Base-by-base conservation (phyloP, 2,888 invertebrate species). In the Caradrina kadenii region DNA sequence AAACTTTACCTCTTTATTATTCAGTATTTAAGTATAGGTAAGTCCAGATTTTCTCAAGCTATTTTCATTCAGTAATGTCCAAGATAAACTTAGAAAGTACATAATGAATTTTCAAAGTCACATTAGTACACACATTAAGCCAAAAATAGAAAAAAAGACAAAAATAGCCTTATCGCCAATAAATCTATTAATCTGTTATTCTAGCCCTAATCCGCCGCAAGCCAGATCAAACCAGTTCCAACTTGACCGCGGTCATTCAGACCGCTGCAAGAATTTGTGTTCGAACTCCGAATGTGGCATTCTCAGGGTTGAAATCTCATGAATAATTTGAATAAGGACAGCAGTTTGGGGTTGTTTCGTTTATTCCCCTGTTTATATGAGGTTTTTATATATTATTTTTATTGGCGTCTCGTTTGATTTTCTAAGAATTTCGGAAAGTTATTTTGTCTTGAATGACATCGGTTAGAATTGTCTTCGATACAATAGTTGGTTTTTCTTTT, bases 271-370 rank as follows among this genome's bases (percentile, higher is more conserved):
- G 81, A 80, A 79, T 82, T 82, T 64, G 64, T 55, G 61, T 71
- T 50, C 62, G 45, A 65, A 70, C 58, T 63, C n/a, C 64, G 75
- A 68, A 66, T 68, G 63, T 69, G 66, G 64, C 66, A 69, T 69
- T 79, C 62, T 39, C 61, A 73, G 63, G 76, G 74, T 79, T 76
- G 60, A 66, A 50, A 85, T 75, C 77, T 85, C 82, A 84, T 84
- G 84, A 85, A 84, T 84, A 84, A 78, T 79, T 85, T 73, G 82
- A 80, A 85, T 83, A 76, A 79, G 75, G 69, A 54, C 50, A 60
- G 48, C 74, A 55, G 58, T 78, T 82, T 80, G 56, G 60, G 78
- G 65, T 78, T 78, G 59, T 67, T 58, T 62, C 49, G 70, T 72
- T 75, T 73, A 80, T 77, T 54, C 22, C 26, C 31, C 21, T 53